Evolutionary conservation across 1,140 invertebrate species (phyloP).

Genomic region (Bradynema listronoti): DNA sequence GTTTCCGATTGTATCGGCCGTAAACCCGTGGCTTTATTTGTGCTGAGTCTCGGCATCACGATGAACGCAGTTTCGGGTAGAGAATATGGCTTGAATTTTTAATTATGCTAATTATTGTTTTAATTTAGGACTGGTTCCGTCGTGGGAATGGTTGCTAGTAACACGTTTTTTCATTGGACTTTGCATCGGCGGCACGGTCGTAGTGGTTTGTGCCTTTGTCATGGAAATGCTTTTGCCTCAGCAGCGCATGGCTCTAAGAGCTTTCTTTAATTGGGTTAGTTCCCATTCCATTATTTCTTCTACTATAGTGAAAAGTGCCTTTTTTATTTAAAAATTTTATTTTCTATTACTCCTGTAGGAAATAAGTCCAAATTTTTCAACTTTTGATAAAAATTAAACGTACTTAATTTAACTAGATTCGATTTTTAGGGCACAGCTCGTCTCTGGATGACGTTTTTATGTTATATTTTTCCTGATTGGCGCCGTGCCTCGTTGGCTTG

Average conservation of each 20-base stretch:
- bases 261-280: constrained; percentile 57
- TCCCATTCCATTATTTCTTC: too few species aligned
- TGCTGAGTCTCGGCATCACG: constrained; percentile 28
- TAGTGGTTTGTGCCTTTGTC: constrained; percentile 24
- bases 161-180: constrained; percentile 25
- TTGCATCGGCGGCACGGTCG: constrained; percentile 48
- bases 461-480: constrained; percentile 54
- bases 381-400: too few species aligned
- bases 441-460: constrained; percentile 48
- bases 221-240: constrained; percentile 27
- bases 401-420: neutral
- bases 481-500: constrained; percentile 47
- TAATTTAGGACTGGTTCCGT: too few species aligned
- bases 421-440: constrained; percentile 45
- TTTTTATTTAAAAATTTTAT: too few species aligned
- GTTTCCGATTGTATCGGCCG: constrained; percentile 44
- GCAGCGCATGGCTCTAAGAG: constrained; percentile 51
- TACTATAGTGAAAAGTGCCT: too few species aligned
- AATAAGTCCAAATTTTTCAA: too few species aligned
- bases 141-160: constrained; percentile 38
- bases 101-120: too few species aligned
- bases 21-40: constrained; percentile 44
- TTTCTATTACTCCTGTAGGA: too few species aligned
- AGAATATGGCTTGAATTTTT: constrained; percentile 1
- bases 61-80: constrained; percentile 7